Evolutionary conservation across 1,140 invertebrate species (phyloP).

Genomic region (Halyomorpha halys): DNA sequence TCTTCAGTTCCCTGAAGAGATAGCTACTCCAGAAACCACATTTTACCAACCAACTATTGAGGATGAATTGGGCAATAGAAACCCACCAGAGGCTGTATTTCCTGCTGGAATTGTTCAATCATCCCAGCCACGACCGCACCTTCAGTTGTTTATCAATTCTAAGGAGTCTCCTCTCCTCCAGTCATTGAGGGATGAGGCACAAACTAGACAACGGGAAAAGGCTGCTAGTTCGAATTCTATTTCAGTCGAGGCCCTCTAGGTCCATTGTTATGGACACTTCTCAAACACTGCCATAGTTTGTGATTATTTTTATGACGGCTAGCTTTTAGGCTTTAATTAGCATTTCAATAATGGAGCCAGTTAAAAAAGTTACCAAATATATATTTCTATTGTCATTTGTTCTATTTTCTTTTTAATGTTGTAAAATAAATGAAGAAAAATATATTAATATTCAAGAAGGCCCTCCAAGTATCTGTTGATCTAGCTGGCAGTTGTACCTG

Average conservation of each 20-base stretch:
- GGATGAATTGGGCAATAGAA: conserved; percentile 30
- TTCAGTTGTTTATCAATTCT: conserved; percentile 32
- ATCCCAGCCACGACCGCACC: conserved; percentile 29
- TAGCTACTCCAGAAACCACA: conserved; percentile 29
- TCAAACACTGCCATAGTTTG: conserved; percentile 17
- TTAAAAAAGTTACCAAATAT: conserved; percentile 17
- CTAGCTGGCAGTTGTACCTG: too few species aligned
- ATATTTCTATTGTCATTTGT: conserved; percentile 12
- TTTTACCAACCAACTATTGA: conserved; percentile 30
- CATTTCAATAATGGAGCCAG: neutral
- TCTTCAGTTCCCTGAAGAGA: conserved; percentile 31
- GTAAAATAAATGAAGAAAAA: too few species aligned
- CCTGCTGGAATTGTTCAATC: conserved; percentile 34
- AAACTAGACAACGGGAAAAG: conserved; percentile 10
- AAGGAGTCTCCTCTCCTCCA: conserved; percentile 32
- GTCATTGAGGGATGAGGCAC: conserved; percentile 31
- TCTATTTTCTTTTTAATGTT: neutral
- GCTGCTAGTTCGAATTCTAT: conserved; percentile 20
- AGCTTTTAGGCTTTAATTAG: conserved; percentile 17
- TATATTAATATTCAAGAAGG: too few species aligned
- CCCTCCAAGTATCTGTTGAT: too few species aligned
- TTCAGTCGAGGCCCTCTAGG: conserved; percentile 21
- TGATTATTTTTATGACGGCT: conserved; percentile 8
- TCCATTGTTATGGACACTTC: neutral
- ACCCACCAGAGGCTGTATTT: conserved; percentile 30